Evolutionary conservation across 2,888 invertebrate species (phyloP).

Genomic region (Philaethria dido): DNA sequence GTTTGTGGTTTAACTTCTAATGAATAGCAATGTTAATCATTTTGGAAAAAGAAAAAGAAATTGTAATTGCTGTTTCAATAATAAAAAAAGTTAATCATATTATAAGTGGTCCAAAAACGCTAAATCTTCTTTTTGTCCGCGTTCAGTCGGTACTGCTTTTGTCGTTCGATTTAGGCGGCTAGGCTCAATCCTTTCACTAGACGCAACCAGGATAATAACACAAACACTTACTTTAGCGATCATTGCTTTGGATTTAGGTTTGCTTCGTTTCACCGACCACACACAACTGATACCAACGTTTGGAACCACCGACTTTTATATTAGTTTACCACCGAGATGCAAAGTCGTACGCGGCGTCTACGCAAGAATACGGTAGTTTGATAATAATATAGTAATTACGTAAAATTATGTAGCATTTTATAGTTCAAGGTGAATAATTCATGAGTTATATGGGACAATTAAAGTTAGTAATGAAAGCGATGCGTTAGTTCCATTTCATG

Average conservation of each 20-base stretch:
- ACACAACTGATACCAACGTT: slow-evolving; percentile 78
- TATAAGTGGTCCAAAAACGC: neutral
- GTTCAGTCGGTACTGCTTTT: slow-evolving; percentile 2
- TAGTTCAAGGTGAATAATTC: slow-evolving; percentile 76
- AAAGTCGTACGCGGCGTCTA: slow-evolving; percentile 63
- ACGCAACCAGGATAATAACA: slow-evolving; percentile 47
- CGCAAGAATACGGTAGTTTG: slow-evolving; percentile 81
- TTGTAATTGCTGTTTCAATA: neutral
- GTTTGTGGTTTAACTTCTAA: too few relatives aligned
- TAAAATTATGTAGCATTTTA: slow-evolving; percentile 70
- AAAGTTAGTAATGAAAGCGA: slow-evolving; percentile 23
- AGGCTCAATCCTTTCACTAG: slow-evolving; percentile 66
- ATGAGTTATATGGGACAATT: slow-evolving; percentile 47
- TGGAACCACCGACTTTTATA: slow-evolving; percentile 75
- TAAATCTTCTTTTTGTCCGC: neutral
- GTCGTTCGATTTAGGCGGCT: slow-evolving; percentile 26
- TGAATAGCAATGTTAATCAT: too few relatives aligned
- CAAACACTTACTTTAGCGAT: slow-evolving; percentile 79
- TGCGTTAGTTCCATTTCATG: neutral
- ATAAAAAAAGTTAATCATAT: neutral
- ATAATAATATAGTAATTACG: slow-evolving; percentile 80
- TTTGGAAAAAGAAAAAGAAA: too few relatives aligned
- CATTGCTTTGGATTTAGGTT: slow-evolving; percentile 79
- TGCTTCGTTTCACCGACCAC: slow-evolving; percentile 78
- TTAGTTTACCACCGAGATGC: slow-evolving; percentile 74